phyloP scores from a whole-genome alignment of 2,113 vertebrate genomes.

The Romanogobio albipinnatus region DNA sequence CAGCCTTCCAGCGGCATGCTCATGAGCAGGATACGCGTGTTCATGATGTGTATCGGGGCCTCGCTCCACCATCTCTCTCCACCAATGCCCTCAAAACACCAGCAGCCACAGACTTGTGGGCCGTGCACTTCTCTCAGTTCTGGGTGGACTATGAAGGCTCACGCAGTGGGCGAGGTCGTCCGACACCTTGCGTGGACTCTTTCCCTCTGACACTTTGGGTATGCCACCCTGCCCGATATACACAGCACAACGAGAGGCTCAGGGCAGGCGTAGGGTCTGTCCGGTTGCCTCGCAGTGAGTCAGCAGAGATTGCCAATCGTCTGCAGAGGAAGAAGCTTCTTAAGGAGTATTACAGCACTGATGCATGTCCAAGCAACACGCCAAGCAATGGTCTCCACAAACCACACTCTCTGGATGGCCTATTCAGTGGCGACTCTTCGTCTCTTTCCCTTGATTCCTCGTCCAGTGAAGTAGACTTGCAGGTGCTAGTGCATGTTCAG shows the following conservation, averaged over 20 bases:
- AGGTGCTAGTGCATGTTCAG: conserved; percentile 86
- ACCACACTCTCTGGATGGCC: conserved; percentile 71
- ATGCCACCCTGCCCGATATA: conserved; percentile 85
- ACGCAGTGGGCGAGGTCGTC: conserved; percentile 86
- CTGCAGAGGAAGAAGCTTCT: conserved; percentile 88
- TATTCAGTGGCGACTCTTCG: conserved; percentile 59
- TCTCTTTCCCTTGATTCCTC: conserved; percentile 50
- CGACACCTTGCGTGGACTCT: conserved; percentile 91
- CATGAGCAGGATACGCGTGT: conserved; percentile 94
- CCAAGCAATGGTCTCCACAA: conserved; percentile 77
- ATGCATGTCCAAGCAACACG: conserved; percentile 62
- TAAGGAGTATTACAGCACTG: conserved; percentile 90
- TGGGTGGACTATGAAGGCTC: conserved; percentile 96
- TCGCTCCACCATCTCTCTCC: conserved; percentile 81
- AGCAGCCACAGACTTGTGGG: conserved; percentile 92
- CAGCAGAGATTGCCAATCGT: conserved; percentile 81
- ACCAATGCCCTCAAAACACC: conserved; percentile 84
- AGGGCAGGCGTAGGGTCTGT: conserved; percentile 55
- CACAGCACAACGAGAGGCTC: conserved; percentile 81
- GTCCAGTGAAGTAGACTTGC: conserved; percentile 81
- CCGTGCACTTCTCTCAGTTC: conserved; percentile 93
- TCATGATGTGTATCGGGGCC: conserved; percentile 91
- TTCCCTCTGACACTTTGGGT: conserved; percentile 95
- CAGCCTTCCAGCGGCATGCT: conserved; percentile 92
- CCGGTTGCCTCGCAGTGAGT: conserved; percentile 81